Evolutionary conservation across 2,888 invertebrate genomes (phyloP).

Genomic region (Parasteatoda lunata): DNA sequence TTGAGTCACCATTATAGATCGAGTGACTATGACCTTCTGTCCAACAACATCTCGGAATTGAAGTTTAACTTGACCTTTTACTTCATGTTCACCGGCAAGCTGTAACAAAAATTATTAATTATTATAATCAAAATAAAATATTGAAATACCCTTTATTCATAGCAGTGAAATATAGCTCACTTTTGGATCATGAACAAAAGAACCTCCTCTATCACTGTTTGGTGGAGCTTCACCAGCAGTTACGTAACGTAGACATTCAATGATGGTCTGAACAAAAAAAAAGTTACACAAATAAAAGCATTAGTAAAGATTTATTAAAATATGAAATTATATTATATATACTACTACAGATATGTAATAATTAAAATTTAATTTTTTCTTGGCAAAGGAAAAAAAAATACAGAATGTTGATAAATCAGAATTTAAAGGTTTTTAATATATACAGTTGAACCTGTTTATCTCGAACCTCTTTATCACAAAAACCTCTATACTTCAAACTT

Average conservation of each 20-base stretch:
- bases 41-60: constrained; percentile 79
- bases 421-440: not conserved
- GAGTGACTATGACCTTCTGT: constrained; percentile 80
- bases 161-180: constrained; percentile 9
- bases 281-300: not conserved
- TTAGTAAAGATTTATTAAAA: not conserved
- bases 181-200: constrained; percentile 94
- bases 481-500: too few species aligned
- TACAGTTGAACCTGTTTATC: too few species aligned
- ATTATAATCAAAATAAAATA: not conserved
- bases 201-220: constrained; percentile 81
- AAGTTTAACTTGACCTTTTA: constrained; percentile 77
- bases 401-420: not conserved
- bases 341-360: not conserved
- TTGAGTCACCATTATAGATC: constrained; percentile 77
- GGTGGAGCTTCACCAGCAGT: constrained; percentile 94
- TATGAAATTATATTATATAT: not conserved
- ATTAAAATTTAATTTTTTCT: not conserved
- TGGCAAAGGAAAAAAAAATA: not conserved
- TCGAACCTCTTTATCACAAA: too few species aligned
- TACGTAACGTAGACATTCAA: constrained; percentile 93
- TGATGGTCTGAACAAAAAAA: constrained; percentile 81
- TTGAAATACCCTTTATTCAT: not conserved
- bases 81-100: constrained; percentile 79
- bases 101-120: constrained; percentile 69